A percentile compares a stretch with the other conserved stretches of the same genome.
These are phyloP conservation scores for Sisyra terminalis DNA, from an alignment of 2,888 invertebrate species.

Conservation along the genomic window DNA sequence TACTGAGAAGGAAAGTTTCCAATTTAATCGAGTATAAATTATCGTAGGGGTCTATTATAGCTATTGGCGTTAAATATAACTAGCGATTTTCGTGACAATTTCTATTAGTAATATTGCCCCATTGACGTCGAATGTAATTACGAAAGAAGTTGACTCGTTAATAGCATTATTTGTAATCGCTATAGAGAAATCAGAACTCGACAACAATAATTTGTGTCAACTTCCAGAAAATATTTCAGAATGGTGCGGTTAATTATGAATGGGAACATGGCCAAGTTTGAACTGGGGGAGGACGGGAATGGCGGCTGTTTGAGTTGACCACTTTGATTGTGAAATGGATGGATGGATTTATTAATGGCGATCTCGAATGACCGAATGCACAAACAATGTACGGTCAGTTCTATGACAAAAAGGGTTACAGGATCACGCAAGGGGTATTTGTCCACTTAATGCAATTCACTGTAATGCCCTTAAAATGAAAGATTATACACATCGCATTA, in stretches of 20 bases:
- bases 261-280: neutral
- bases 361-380: neutral
- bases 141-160: no score
- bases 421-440: constrained; percentile 9
- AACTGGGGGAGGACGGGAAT: no score
- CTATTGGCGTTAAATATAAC: no score
- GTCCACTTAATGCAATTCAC: constrained; percentile 8
- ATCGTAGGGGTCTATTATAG: no score
- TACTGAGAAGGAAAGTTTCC: no score
- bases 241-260: neutral
- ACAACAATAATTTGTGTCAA: neutral
- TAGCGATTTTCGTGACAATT: no score
- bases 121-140: no score
- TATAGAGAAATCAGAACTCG: neutral
- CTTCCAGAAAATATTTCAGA: neutral
- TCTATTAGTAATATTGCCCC: no score
- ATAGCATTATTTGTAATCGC: no score
- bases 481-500: no score
- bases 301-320: neutral
- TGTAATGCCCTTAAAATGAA: no score
- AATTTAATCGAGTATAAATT: no score
- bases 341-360: constrained; percentile 2
- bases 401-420: constrained; percentile 5
- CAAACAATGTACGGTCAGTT: neutral
- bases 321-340: neutral